Evolutionary conservation across 2,888 invertebrate genomes (phyloP).

Genomic region (Allygus modestus): DNA sequence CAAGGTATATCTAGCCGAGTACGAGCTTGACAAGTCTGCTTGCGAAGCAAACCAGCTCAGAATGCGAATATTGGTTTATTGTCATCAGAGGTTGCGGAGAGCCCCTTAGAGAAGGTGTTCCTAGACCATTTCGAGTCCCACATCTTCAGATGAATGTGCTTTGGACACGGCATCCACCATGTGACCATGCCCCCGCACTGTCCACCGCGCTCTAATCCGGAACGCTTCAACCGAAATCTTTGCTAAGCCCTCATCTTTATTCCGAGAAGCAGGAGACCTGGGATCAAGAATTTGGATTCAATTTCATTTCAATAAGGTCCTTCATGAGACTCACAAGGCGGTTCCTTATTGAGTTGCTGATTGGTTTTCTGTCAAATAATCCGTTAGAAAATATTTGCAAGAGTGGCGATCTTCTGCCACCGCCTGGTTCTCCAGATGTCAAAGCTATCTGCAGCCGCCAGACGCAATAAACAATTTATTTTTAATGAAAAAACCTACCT

Average conservation of each 20-base stretch:
- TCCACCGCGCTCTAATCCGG: constrained; percentile 33
- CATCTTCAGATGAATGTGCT: constrained; percentile 41
- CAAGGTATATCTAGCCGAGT: constrained; percentile 26
- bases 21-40: constrained; percentile 20
- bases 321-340: constrained; percentile 7
- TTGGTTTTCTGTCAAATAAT: constrained; percentile 11
- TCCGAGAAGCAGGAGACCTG: constrained; percentile 15
- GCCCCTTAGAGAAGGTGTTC: constrained; percentile 56
- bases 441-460: too few relatives aligned
- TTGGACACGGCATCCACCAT: constrained; percentile 29
- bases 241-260: constrained; percentile 29
- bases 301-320: too few relatives aligned
- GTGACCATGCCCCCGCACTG: constrained; percentile 27
- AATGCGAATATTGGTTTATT: constrained; percentile 24
- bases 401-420: too few relatives aligned
- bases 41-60: constrained; percentile 49
- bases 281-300: constrained; percentile 3
- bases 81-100: constrained; percentile 6
- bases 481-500: too few relatives aligned
- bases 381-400: not conserved
- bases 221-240: constrained; percentile 39
- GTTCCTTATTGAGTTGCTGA: constrained; percentile 35
- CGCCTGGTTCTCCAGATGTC: too few relatives aligned
- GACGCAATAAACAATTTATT: too few relatives aligned
- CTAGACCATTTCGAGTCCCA: constrained; percentile 45